Base-by-base conservation (phyloP, 2,113 vertebrate genomes). In the Carassius gibelio region DNA sequence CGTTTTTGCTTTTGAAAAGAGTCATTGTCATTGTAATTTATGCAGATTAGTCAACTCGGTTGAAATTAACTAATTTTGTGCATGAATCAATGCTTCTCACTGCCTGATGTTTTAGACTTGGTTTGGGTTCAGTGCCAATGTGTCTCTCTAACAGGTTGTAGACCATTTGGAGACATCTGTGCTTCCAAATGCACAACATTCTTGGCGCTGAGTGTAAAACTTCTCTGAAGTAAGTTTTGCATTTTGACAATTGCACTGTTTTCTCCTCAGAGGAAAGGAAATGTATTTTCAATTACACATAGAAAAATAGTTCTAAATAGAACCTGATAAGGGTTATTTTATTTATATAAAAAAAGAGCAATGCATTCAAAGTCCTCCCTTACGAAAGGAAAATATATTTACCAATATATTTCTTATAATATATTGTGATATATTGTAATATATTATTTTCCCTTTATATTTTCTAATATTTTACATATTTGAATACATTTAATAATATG, bases 131-230 rank as follows among this genome's bases (percentile, higher is more conserved):
- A 66, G 59, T 81, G 78, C 38, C 78, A 66, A 66, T 66, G n/a
- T 81, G 59, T 66, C 78, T 64, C 66, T 80, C 14, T 80, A 66
- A 48, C 78, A 66, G 77, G 77, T 48, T 80, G 59, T 80, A 45
- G 59, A 80, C 36, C 77, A 80, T 80, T 66, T 80, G 59, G n/a
- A 80, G 38, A 80, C 78, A 80, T 80, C 38, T 80, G 78, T 48
- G 78, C 38, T 80, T 64, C 59, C 34, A 42, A 11, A 62, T 14
- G 34, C 76, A 62, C 30, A 19, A 1, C 17, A 36, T 57, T 77
- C 30, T 77, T 77, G 30, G 26, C 14, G 2, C 77, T 64, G 36
- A 62, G 36, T 62, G 13, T 45, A 62, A 79, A 66, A 80, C 38
- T 79, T 14, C 38, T 42, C 38, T 62, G 0, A 80, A 48, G n/a